These are phyloP conservation scores for Electrona antarctica DNA, from an alignment of 2,113 vertebrate species.

Conservation along the genomic window DNA sequence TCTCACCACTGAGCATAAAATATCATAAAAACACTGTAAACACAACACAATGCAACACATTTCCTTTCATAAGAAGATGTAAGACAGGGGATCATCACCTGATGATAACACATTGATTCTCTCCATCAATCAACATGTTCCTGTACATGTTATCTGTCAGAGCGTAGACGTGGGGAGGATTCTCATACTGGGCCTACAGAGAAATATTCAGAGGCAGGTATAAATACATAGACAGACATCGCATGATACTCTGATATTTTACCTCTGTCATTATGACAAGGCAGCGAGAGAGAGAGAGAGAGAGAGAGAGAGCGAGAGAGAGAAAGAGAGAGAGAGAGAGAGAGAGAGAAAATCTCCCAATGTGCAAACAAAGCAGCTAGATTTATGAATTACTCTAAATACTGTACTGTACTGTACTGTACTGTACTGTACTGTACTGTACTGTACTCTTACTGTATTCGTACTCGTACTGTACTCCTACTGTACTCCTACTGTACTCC, in stretches of 20 bases:
- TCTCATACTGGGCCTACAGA: constrained; percentile 95
- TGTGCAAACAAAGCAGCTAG: too few species aligned
- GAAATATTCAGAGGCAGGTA: constrained; percentile 7
- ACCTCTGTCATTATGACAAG: not conserved
- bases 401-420: too few species aligned
- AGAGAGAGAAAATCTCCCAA: too few species aligned
- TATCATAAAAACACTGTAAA: not conserved
- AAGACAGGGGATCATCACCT: constrained; percentile 57
- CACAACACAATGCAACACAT: not conserved
- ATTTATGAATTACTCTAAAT: too few species aligned
- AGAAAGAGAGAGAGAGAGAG: not conserved
- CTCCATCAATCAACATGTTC: constrained; percentile 96
- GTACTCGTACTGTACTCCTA: too few species aligned
- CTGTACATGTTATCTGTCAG: constrained; percentile 97
- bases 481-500: too few species aligned
- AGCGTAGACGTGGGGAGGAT: constrained; percentile 95
- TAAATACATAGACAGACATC: rapidly evolving
- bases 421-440: too few species aligned
- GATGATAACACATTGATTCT: constrained; percentile 97
- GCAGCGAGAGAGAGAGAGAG: not conserved
- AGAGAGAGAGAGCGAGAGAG: constrained; percentile 1
- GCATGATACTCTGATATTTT: too few species aligned
- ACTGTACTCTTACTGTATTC: too few species aligned
- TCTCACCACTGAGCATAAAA: constrained; percentile 86
- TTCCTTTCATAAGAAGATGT: not conserved